Conservation (phyloP, 2,113 vertebrate species). For the Halichoerus grypus region DNA sequence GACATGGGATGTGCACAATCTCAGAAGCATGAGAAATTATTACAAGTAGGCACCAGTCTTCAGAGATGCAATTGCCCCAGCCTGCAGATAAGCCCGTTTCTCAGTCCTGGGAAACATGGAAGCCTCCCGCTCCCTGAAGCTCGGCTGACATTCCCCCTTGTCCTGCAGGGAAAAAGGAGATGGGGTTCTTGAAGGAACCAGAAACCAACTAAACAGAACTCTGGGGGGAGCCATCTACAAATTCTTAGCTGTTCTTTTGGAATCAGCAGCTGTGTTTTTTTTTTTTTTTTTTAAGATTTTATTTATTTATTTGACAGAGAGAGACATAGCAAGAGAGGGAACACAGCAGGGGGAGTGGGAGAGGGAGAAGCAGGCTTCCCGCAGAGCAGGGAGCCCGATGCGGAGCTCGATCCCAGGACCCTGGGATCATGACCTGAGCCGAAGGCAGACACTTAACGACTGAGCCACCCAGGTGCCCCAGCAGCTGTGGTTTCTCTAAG, state of each 20-base stretch:
- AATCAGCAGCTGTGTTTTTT: not conserved
- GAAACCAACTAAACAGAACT: not conserved
- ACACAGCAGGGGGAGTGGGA: no score
- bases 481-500: not conserved
- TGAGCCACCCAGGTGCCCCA: no score
- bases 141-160: not conserved
- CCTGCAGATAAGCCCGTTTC: not conserved
- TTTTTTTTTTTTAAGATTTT: no score
- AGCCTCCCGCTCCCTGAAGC: not conserved
- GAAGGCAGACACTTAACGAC: no score
- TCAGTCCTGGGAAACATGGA: not conserved
- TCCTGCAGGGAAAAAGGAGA: not conserved
- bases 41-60: not conserved
- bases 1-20: not conserved
- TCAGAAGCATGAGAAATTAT: not conserved
- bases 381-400: no score
- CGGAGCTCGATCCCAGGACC: no score
- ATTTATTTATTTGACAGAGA: no score
- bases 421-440: no score
- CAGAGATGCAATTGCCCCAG: not conserved
- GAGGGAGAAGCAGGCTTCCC: no score
- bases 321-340: no score
- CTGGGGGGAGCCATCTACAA: not conserved
- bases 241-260: not conserved
- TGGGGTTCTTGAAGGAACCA: not conserved